phyloP scores from a whole-genome alignment of 2,113 vertebrate genomes.

The human region DNA sequence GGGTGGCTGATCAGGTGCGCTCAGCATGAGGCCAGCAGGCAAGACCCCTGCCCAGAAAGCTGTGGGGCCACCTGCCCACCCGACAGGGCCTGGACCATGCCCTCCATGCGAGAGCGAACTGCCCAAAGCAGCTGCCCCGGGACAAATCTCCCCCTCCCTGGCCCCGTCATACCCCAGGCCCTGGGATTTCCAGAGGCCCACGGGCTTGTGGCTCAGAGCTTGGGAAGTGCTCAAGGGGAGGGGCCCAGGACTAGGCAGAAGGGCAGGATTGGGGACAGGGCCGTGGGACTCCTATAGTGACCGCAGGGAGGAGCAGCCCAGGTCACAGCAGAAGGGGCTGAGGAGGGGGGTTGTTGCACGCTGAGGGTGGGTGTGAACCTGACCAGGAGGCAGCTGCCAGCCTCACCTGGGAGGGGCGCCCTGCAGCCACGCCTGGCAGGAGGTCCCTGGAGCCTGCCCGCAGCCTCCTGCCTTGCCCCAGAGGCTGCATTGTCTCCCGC shows the following conservation, averaged over 20 bases:
- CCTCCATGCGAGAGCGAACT: background rate
- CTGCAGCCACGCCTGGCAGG: rapidly evolving
- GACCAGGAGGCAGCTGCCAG: background rate
- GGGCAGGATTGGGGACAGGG: background rate
- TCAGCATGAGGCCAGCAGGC: background rate
- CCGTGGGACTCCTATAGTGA: background rate
- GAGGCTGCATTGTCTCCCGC: too few relatives aligned
- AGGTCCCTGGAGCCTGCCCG: too few relatives aligned
- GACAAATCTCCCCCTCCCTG: too few relatives aligned
- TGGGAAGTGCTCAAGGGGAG: rapidly evolving
- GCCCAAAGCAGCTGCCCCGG: background rate
- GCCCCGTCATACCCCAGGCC: background rate
- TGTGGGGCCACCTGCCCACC: too few relatives aligned
- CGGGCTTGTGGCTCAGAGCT: too few relatives aligned
- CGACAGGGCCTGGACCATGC: rapidly evolving
- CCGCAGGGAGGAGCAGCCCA: rapidly evolving
- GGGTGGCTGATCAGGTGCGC: background rate
- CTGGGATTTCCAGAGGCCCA: background rate
- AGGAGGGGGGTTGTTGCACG: rapidly evolving
- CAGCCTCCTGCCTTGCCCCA: background rate
- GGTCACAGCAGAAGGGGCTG: background rate
- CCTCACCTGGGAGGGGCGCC: background rate
- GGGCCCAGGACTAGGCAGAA: background rate
- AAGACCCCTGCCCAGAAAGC: background rate
- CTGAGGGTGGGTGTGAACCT: too few relatives aligned